Percentiles rank a stretch among this genome's conserved stretches.
These are phyloP conservation scores for Hydropsyche betteni DNA, from an alignment of 2,888 invertebrate genomes.

Conservation along the genomic window DNA sequence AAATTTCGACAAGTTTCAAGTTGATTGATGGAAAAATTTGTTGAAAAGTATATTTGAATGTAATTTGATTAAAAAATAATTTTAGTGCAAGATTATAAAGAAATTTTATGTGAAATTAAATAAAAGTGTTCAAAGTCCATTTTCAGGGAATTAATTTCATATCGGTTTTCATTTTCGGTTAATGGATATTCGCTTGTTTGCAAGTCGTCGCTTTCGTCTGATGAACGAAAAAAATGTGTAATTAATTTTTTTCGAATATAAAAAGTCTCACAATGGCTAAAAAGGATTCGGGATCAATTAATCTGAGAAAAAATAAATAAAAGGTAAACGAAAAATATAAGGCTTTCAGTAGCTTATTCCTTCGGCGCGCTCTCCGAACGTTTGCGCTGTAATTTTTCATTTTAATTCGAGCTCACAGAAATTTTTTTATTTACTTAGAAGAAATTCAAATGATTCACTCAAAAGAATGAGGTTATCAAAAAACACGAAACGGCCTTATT, in stretches of 20 bases:
- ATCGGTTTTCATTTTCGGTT: too few relatives aligned
- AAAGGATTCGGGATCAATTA: constrained; percentile 31
- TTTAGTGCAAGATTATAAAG: too few relatives aligned
- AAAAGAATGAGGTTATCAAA: constrained; percentile 19
- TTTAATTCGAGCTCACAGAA: constrained; percentile 25
- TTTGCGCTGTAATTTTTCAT: constrained; percentile 22
- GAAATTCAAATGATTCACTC: constrained; percentile 12
- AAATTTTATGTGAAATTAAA: too few relatives aligned
- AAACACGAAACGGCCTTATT: not conserved
- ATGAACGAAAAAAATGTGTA: not conserved
- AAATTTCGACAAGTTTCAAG: too few relatives aligned
- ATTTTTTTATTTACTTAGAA: constrained; percentile 21
- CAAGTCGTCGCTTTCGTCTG: too few relatives aligned
- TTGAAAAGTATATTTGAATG: too few relatives aligned
- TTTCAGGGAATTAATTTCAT: too few relatives aligned
- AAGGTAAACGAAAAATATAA: constrained; percentile 11
- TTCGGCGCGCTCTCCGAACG: not conserved
- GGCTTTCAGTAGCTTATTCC: constrained; percentile 19
- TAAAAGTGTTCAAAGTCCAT: too few relatives aligned
- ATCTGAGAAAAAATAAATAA: constrained; percentile 17
- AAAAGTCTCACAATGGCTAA: constrained; percentile 28
- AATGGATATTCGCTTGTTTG: too few relatives aligned
- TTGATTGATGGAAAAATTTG: too few relatives aligned
- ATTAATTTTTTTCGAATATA: constrained; percentile 6
- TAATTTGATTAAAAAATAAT: too few relatives aligned